These are phyloP conservation scores for Rugalucina vietnamica DNA, from an alignment of 2,888 invertebrate genomes.

Conservation along the genomic window DNA sequence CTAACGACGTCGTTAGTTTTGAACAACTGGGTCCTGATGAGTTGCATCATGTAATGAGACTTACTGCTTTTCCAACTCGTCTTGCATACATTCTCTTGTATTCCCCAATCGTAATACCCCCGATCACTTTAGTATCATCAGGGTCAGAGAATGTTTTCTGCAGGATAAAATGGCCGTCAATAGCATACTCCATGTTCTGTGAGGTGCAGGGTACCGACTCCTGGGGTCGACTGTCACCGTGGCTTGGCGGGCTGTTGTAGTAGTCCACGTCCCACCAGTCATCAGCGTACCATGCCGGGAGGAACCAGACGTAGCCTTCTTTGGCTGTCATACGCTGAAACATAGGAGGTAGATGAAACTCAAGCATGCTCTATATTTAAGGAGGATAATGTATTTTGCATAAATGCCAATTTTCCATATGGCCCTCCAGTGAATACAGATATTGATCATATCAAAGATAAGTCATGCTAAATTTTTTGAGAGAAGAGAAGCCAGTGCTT, in stretches of 20 bases:
- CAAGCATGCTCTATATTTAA: too few relatives aligned
- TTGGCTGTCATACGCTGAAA: conserved; percentile 84
- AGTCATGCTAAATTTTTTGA: too few relatives aligned
- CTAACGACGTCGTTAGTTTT: too few relatives aligned
- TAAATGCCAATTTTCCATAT: too few relatives aligned
- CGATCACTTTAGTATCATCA: conserved; percentile 87
- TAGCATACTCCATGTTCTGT: conserved; percentile 87
- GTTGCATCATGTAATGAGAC: too few relatives aligned
- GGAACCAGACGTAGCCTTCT: conserved; percentile 93
- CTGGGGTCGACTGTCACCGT: conserved; percentile 70
- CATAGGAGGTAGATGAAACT: too few relatives aligned
- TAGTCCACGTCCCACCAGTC: conserved; percentile 88
- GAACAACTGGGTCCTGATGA: too few relatives aligned
- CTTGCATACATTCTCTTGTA: conserved; percentile 85
- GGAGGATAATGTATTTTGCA: too few relatives aligned
- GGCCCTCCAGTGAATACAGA: too few relatives aligned
- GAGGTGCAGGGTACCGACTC: conserved; percentile 87
- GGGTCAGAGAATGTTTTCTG: conserved; percentile 89
- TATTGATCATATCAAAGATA: too few relatives aligned
- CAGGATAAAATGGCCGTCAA: conserved; percentile 90
- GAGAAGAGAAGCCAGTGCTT: too few relatives aligned
- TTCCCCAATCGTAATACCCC: conserved; percentile 86
- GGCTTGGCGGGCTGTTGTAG: conserved; percentile 75
- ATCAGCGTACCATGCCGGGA: conserved; percentile 88
- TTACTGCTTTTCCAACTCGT: conserved; percentile 73